These are phyloP conservation scores for Graphium colonna DNA, from an alignment of 2,888 invertebrate species.

Conservation along the genomic window DNA sequence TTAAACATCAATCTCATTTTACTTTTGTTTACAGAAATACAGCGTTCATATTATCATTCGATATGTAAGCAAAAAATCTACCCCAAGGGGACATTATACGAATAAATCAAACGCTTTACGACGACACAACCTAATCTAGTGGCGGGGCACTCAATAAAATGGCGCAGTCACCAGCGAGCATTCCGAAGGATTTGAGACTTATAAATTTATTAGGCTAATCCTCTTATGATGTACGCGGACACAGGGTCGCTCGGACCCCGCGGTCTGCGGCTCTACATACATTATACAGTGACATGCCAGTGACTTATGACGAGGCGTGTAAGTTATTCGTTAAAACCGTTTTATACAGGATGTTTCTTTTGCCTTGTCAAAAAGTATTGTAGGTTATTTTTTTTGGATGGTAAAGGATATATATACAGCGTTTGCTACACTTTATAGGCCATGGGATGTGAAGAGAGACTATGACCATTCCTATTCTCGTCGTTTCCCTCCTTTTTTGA, in stretches of 20 bases:
- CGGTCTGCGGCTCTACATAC: slow-evolving; percentile 31
- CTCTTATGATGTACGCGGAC: slow-evolving; percentile 46
- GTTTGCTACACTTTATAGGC: too few relatives aligned
- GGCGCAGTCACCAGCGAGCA: slow-evolving; percentile 34
- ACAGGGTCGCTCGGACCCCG: slow-evolving; percentile 36
- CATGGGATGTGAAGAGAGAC: too few relatives aligned
- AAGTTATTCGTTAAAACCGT: too few relatives aligned
- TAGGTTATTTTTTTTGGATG: neutral
- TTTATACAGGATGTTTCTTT: slow-evolving; percentile 13
- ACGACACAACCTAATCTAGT: slow-evolving; percentile 20
- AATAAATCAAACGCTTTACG: slow-evolving; percentile 19
- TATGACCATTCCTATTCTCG: too few relatives aligned
- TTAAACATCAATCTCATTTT: too few relatives aligned
- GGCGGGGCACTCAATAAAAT: slow-evolving; percentile 39
- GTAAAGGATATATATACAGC: too few relatives aligned
- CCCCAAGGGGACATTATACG: neutral
- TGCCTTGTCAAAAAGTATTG: too few relatives aligned
- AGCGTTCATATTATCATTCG: too few relatives aligned
- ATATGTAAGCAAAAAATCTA: too few relatives aligned
- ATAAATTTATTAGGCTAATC: slow-evolving; percentile 70
- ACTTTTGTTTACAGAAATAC: too few relatives aligned
- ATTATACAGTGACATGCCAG: slow-evolving; percentile 33
- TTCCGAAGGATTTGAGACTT: slow-evolving; percentile 51
- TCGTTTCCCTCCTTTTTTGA: too few relatives aligned
- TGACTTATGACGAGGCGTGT: slow-evolving; percentile 19